Conservation (phyloP, 2,888 invertebrate species). For the Agelastica alni region DNA sequence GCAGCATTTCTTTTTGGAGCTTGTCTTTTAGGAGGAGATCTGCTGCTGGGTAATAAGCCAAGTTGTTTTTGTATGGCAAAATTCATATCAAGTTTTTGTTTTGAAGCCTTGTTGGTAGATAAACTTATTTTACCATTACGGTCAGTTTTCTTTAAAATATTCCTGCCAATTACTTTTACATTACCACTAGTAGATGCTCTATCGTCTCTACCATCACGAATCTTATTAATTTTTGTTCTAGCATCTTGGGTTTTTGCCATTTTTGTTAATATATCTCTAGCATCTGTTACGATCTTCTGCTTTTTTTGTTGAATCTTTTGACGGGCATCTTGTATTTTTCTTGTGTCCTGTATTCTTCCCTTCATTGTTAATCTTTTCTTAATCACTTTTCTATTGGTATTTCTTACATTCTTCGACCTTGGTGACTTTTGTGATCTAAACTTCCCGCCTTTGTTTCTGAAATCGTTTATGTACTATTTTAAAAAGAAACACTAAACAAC, state of each 20-base stretch:
- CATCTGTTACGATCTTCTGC: slow-evolving; percentile 75
- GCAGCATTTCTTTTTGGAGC: slow-evolving; percentile 34
- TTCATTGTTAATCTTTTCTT: slow-evolving; percentile 5
- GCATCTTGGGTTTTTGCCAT: slow-evolving; percentile 78
- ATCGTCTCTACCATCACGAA: slow-evolving; percentile 59
- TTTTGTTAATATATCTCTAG: slow-evolving; percentile 77
- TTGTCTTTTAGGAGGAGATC: slow-evolving; percentile 24
- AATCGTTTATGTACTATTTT: no score
- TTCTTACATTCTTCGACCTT: slow-evolving; percentile 20
- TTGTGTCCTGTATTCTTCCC: background rate
- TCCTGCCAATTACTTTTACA: slow-evolving; percentile 54
- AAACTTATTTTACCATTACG: slow-evolving; percentile 62
- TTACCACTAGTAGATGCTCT: slow-evolving; percentile 43
- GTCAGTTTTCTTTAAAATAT: slow-evolving; percentile 59
- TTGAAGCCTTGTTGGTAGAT: slow-evolving; percentile 57
- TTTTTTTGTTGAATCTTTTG: slow-evolving; percentile 80
- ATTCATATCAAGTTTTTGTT: slow-evolving; percentile 48
- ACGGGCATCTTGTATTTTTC: slow-evolving; percentile 67
- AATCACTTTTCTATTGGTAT: background rate
- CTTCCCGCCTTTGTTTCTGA: slow-evolving; percentile 31
- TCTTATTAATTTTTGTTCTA: slow-evolving; percentile 69
- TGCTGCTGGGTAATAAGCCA: slow-evolving; percentile 43
- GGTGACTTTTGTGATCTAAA: slow-evolving; percentile 30
- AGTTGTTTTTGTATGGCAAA: slow-evolving; percentile 53
- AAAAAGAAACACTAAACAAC: no score